Base-by-base conservation (phyloP, 1,140 invertebrate genomes). In the Bathynomus jamesi region DNA sequence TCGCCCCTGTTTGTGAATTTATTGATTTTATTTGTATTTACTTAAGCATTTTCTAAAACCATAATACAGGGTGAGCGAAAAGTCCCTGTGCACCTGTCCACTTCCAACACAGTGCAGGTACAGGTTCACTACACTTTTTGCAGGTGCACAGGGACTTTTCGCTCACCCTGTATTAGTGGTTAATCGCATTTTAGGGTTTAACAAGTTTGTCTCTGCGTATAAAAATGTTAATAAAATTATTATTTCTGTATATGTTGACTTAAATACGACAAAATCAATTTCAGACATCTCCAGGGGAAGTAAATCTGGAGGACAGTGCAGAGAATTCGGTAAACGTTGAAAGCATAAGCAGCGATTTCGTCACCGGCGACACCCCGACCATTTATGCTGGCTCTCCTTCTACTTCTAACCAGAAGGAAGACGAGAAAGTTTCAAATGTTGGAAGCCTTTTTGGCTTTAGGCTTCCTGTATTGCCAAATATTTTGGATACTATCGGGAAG, bases 311-410 rank as follows among this genome's bases (percentile, higher is more conserved):
- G 11, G 46, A 53, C 46, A 53, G 46, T 53, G 46, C 46, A 21
- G 21, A 21, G 11, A 53, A 13, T 21, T 11, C 21, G 46, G 46
- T 21, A 21, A 21, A 21, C 11, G 46, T 53, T 13, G 46, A 53
- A 21, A 29, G 28, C 24, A 29, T 69, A 3, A 67, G 72, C 63
- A 73, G 63, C 66, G 53, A 63, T 25, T 30, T 65, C 0, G 67
- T 73, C 8, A 31, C 77, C 13, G 78, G 78, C 2, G 76, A 78
- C 66, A 78, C 78, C 0, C 78, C 78, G 10, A 78, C 78, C 17
- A 78, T 78, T 53, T 78, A 78, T 62, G 78, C 78, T 0, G 77
- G 72, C 10, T 66, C 64, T 10, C 28, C 32, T 4, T 17, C 30
- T 25, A 29, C 31, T 17, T 25, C 66, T 11, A 31, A 13, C n/a